Conservation (phyloP, 2,797 vertebrate species). For the Crax fasciolata region DNA sequence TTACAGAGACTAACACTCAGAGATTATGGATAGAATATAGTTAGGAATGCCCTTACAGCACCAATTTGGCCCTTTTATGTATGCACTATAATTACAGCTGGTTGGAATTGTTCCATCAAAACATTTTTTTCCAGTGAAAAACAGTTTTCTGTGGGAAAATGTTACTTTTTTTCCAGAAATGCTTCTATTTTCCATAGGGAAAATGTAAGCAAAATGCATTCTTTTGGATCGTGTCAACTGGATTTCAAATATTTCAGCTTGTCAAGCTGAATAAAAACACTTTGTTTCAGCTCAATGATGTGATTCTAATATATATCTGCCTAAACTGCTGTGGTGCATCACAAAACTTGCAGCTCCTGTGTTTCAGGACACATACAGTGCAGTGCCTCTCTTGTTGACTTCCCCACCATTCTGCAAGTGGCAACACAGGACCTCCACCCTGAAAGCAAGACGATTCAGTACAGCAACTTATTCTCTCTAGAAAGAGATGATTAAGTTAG, state of each 20-base stretch:
- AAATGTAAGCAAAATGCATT: conserved; percentile 65
- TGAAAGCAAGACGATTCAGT: neutral
- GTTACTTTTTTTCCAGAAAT: conserved; percentile 57
- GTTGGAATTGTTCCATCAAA: conserved; percentile 42
- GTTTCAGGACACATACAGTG: neutral
- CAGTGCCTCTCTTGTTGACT: neutral
- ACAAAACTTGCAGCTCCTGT: neutral
- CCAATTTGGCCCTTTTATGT: conserved; percentile 44
- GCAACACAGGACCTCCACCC: neutral
- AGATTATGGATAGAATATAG: conserved; percentile 2
- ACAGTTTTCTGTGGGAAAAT: conserved; percentile 67
- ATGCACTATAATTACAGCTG: conserved; percentile 60
- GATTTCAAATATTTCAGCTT: conserved; percentile 50
- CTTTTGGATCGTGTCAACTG: conserved; percentile 30
- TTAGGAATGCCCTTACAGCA: conserved; percentile 43
- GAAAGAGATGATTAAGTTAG: neutral
- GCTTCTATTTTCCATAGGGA: conserved; percentile 54
- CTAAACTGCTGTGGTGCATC: neutral
- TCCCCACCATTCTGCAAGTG: neutral
- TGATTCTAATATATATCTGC: neutral
- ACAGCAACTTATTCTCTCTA: neutral
- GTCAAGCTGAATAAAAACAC: conserved; percentile 21
- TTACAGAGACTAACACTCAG: conserved; percentile 1
- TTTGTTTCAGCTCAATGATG: neutral
- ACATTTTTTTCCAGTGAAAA: neutral